These are phyloP conservation scores for Catocala fraxini DNA, from an alignment of 2,888 invertebrate genomes.

Conservation along the genomic window DNA sequence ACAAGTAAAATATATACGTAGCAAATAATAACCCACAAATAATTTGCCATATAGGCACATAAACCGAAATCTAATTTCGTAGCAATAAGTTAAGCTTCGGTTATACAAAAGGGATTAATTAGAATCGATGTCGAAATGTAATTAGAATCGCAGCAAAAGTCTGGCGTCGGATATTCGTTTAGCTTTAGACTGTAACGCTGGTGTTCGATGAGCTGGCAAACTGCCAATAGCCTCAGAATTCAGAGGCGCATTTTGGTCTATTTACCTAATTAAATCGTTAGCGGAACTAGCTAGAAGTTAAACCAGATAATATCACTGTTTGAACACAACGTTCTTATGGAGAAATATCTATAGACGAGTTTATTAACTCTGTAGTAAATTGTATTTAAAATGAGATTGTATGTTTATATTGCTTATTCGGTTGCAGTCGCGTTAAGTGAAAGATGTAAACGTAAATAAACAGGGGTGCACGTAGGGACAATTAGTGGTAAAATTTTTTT, in stretches of 20 bases:
- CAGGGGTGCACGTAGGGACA: too few species aligned
- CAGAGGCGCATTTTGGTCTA: conserved; percentile 32
- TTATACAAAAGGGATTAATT: conserved; percentile 17
- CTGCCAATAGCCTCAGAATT: conserved; percentile 44
- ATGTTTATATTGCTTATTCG: too few species aligned
- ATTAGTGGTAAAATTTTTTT: too few species aligned
- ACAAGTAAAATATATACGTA: too few species aligned
- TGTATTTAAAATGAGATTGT: too few species aligned
- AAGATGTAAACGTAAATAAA: too few species aligned
- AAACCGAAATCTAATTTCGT: too few species aligned
- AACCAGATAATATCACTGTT: conserved; percentile 12
- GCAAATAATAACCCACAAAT: too few species aligned
- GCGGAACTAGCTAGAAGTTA: conserved; percentile 25
- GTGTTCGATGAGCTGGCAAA: conserved; percentile 43
- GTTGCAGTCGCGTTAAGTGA: too few species aligned
- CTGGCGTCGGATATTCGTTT: conserved; percentile 33
- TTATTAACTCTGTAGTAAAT: too few species aligned
- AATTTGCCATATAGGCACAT: too few species aligned
- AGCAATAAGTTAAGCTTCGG: not conserved
- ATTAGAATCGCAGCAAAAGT: conserved; percentile 53
- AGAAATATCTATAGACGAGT: not conserved
- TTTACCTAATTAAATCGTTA: conserved; percentile 37
- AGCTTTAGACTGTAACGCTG: conserved; percentile 29
- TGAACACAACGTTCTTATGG: not conserved
- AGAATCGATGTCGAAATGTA: conserved; percentile 50